phyloP scores from a whole-genome alignment of 1,140 invertebrate genomes.

The Aphaenogaster ashmeadi region DNA sequence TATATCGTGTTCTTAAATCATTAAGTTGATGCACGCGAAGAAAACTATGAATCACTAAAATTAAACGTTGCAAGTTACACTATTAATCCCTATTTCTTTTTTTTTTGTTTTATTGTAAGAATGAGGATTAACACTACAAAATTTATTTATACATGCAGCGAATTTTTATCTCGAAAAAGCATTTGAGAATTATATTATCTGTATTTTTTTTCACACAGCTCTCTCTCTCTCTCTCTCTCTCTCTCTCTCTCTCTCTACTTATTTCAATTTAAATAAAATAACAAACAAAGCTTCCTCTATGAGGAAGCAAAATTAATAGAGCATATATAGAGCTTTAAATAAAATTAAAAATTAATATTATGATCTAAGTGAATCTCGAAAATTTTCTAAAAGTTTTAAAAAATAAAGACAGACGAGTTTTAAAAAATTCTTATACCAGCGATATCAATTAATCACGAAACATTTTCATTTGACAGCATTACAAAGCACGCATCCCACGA shows the following conservation, averaged over 20 bases:
- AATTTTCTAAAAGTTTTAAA: background rate
- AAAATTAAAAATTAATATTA: background rate
- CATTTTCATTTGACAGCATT: background rate
- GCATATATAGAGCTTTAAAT: background rate
- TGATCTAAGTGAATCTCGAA: background rate
- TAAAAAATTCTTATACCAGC: background rate
- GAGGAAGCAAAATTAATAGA: background rate
- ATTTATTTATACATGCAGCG: background rate
- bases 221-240: background rate
- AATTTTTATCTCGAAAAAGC: background rate
- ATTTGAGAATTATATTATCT: background rate
- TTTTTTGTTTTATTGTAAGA: background rate
- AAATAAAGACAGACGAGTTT: background rate
- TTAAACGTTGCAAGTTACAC: conserved; percentile 6
- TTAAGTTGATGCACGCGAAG: conserved; percentile 15
- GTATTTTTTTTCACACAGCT: too few species aligned
- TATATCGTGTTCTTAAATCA: background rate
- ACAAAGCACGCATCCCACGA: too few species aligned
- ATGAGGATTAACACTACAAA: background rate
- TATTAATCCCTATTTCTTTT: background rate
- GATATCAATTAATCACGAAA: background rate
- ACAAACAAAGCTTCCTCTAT: too few species aligned
- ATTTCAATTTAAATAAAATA: background rate
- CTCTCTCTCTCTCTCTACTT: background rate
- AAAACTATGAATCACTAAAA: conserved; percentile 21